A percentile compares a stretch with the other conserved stretches of the same genome.
phyloP scores from a whole-genome alignment of 1,140 invertebrate genomes.

The Coboldia fuscipes region DNA sequence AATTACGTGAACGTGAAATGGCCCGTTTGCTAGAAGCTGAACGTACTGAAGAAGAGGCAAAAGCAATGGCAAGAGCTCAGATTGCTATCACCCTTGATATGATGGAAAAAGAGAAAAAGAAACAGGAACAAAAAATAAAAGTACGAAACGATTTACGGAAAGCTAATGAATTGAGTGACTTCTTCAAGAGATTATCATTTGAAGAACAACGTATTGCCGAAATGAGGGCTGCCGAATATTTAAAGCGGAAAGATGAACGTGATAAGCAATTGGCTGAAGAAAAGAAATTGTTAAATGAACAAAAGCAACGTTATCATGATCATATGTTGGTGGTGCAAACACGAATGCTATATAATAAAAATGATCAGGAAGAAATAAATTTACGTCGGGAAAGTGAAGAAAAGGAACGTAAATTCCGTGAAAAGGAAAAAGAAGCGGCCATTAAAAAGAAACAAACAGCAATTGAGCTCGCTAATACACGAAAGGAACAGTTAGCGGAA shows the following conservation, averaged over 20 bases:
- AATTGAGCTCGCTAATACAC: constrained; percentile 23
- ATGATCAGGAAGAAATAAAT: constrained; percentile 28
- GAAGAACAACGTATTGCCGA: constrained; percentile 37
- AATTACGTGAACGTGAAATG: constrained; percentile 34
- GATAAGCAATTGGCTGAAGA: constrained; percentile 25
- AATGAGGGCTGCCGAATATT: constrained; percentile 33
- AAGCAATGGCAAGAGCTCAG: constrained; percentile 27
- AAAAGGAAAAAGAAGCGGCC: constrained; percentile 26
- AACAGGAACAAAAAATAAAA: constrained; percentile 20
- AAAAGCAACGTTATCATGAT: constrained; percentile 24
- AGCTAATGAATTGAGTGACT: constrained; percentile 28
- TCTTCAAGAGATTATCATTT: constrained; percentile 28
- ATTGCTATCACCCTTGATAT: constrained; percentile 29
- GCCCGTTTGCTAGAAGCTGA: constrained; percentile 30
- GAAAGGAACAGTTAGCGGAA: constrained; percentile 23
- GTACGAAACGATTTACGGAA: constrained; percentile 28
- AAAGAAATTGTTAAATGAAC: constrained; percentile 16
- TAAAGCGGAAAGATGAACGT: constrained; percentile 30
- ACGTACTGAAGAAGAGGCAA: constrained; percentile 34
- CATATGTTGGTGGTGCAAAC: constrained; percentile 21
- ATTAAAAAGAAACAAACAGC: constrained; percentile 24
- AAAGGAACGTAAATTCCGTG: constrained; percentile 28
- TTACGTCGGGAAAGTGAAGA: constrained; percentile 28
- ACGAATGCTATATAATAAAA: constrained; percentile 17
- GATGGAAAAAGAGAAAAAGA: constrained; percentile 17